Conservation (phyloP, 2,888 invertebrate genomes). For the Eristalinus aeneus region DNA sequence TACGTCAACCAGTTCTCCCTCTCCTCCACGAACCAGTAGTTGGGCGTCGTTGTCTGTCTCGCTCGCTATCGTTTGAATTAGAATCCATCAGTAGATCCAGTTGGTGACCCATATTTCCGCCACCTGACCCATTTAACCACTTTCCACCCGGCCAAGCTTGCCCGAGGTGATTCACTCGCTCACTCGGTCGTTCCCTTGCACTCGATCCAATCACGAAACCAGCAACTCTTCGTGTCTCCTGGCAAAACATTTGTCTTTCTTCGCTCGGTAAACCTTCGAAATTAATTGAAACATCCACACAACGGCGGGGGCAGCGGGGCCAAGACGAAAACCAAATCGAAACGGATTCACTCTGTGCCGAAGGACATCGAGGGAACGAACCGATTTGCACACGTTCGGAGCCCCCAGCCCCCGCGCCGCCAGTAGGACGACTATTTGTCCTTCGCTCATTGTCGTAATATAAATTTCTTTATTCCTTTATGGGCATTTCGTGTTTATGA, state of each 20-base stretch:
- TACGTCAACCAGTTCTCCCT: background rate
- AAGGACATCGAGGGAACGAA: background rate
- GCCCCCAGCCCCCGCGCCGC: background rate
- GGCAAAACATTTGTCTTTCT: conserved; percentile 45
- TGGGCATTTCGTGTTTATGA: conserved; percentile 61
- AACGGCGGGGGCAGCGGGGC: background rate
- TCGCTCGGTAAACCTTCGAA: conserved; percentile 37
- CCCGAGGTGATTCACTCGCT: conserved; percentile 2
- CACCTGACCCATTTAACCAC: conserved; percentile 57
- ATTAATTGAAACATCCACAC: conserved; percentile 50
- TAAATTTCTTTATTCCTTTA: conserved; percentile 46
- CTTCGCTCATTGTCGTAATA: conserved; percentile 40
- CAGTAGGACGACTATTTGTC: conserved; percentile 32
- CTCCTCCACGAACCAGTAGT: background rate
- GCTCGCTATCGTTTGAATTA: background rate
- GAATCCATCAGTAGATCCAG: conserved; percentile 21
- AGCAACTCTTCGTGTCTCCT: conserved; percentile 20
- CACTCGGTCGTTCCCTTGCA: background rate
- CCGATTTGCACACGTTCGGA: conserved; percentile 27
- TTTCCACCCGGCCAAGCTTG: background rate
- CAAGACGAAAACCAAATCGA: background rate
- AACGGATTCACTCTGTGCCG: background rate
- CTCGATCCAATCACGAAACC: conserved; percentile 39
- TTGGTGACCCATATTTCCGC: conserved; percentile 51
- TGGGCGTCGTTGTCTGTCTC: background rate